These are phyloP conservation scores for Drosophila sordidula DNA, from an alignment of 2,888 invertebrate genomes.

Conservation along the genomic window DNA sequence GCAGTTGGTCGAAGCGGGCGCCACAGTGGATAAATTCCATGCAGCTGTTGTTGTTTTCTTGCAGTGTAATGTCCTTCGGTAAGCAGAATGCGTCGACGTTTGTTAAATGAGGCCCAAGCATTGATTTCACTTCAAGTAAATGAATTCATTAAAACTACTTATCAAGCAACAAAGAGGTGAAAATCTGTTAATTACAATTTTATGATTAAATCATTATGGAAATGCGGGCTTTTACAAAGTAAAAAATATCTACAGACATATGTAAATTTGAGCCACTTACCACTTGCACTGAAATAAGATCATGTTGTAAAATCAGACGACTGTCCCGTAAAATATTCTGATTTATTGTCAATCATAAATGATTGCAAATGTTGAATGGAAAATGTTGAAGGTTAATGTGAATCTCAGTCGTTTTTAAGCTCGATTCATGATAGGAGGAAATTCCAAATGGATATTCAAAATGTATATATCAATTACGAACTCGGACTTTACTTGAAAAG, in stretches of 20 bases:
- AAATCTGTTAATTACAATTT: conserved; percentile 56
- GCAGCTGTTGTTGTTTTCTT: conserved; percentile 22
- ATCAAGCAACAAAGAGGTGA: conserved; percentile 36
- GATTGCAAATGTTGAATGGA: neutral
- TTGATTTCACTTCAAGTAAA: conserved; percentile 72
- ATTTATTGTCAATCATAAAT: neutral
- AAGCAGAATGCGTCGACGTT: conserved; percentile 50
- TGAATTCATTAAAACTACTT: conserved; percentile 63
- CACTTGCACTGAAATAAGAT: neutral
- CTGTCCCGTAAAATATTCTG: neutral
- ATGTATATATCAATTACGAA: no score
- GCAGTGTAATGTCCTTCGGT: conserved; percentile 29
- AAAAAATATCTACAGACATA: neutral
- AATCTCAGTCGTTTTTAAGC: no score
- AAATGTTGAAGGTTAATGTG: no score
- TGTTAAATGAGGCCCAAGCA: conserved; percentile 60
- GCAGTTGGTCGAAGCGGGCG: neutral
- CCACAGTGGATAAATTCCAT: conserved; percentile 45
- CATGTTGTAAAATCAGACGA: neutral
- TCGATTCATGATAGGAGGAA: no score
- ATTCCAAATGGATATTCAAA: no score
- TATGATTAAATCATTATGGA: conserved; percentile 40
- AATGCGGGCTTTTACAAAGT: conserved; percentile 11
- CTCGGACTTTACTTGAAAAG: no score
- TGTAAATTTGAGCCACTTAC: neutral